These are phyloP conservation scores for Cyphomyrus discorhynchus DNA, from an alignment of 2,113 vertebrate genomes.

Conservation along the genomic window DNA sequence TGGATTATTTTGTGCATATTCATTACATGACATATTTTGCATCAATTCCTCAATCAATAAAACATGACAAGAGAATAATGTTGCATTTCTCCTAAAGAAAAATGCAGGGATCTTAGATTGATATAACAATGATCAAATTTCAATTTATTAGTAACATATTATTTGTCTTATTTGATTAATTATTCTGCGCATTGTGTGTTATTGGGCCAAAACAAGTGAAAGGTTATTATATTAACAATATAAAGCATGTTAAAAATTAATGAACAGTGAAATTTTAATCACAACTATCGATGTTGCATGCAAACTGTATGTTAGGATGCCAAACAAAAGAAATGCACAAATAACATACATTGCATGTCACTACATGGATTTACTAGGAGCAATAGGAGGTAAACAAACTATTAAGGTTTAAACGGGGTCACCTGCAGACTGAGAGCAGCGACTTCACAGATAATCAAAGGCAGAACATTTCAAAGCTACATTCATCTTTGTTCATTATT, in stretches of 20 bases:
- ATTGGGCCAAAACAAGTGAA: not conserved
- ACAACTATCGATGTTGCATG: not conserved
- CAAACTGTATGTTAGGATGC: not conserved
- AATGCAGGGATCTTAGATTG: not conserved
- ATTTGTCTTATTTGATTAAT: not conserved
- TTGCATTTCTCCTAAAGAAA: not conserved
- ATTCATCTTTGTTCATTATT: constrained; percentile 42
- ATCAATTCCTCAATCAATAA: not conserved
- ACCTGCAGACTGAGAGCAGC: not conserved
- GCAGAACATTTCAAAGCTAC: constrained; percentile 12
- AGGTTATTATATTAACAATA: not conserved
- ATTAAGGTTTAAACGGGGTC: not conserved
- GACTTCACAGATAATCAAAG: constrained; percentile 24
- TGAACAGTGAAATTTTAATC: not conserved
- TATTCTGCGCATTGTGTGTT: not conserved
- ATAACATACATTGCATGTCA: not conserved
- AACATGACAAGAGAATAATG: not conserved
- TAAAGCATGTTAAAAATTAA: not conserved
- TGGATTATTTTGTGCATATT: not conserved
- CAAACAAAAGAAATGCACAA: not conserved
- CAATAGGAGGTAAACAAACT: not conserved
- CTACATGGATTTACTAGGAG: not conserved
- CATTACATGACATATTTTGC: not conserved
- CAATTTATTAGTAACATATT: not conserved
- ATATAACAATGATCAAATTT: not conserved